Evolutionary conservation across 2,797 vertebrate species (phyloP).

Genomic region (Sebastes cheni): DNA sequence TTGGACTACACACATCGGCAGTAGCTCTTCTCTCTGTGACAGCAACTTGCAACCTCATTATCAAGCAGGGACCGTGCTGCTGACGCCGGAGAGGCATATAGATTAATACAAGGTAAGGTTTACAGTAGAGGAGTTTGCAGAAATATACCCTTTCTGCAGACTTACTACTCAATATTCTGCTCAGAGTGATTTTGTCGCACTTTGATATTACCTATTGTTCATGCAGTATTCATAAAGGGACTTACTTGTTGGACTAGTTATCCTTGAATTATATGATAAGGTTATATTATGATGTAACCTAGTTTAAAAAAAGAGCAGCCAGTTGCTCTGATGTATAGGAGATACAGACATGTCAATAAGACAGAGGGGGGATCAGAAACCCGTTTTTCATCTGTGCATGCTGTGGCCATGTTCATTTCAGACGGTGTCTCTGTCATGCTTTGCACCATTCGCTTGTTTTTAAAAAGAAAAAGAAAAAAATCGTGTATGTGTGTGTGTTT

Average conservation of each 20-base stretch:
- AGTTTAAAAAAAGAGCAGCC: constrained; percentile 18
- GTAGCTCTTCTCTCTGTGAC: background rate
- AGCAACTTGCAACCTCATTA: constrained; percentile 39
- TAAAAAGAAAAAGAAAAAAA: background rate
- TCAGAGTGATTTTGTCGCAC: constrained; percentile 29
- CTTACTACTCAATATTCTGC: background rate
- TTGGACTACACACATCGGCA: constrained; percentile 40
- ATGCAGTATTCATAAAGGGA: background rate
- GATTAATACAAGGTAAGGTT: constrained; percentile 55
- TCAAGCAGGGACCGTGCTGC: constrained; percentile 16
- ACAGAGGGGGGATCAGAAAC: background rate
- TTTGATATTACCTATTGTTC: constrained; percentile 2
- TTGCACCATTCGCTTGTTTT: constrained; percentile 14
- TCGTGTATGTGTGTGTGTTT: background rate
- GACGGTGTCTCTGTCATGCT: constrained; percentile 73
- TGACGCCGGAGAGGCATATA: background rate
- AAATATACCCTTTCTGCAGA: background rate
- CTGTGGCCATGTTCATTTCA: constrained; percentile 57
- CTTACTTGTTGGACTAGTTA: background rate
- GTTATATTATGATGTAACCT: constrained; percentile 22
- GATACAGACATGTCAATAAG: constrained; percentile 4
- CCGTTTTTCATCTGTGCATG: constrained; percentile 27
- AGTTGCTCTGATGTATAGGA: constrained; percentile 15
- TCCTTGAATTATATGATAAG: constrained; percentile 15
- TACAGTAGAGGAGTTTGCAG: background rate